Conservation (phyloP, 1,140 invertebrate genomes). For the Anoplolepis gracilipes region DNA sequence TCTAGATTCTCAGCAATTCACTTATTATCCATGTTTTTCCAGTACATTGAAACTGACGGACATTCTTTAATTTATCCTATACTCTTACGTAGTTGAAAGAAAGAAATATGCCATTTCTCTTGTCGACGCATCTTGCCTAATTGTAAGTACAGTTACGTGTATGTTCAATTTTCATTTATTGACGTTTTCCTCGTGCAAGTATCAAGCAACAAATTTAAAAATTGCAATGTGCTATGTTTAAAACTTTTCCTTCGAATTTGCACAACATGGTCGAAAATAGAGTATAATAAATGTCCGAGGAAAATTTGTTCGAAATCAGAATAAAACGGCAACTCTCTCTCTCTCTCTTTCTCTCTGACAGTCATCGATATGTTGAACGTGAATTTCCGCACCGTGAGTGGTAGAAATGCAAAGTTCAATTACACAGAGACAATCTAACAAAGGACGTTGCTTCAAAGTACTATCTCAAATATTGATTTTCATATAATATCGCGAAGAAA, state of each 20-base stretch:
- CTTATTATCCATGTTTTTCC: not conserved
- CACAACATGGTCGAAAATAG: slow-evolving; percentile 2
- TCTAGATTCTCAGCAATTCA: not conserved
- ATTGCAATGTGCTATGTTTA: not conserved
- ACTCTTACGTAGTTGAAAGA: not conserved
- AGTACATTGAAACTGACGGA: not conserved
- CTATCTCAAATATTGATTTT: slow-evolving; percentile 26
- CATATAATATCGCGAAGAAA: slow-evolving; percentile 23
- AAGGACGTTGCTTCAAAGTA: slow-evolving; percentile 24
- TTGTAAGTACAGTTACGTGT: not conserved
- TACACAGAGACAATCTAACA: slow-evolving; percentile 20
- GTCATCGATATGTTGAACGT: slow-evolving; percentile 28
- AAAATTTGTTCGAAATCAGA: slow-evolving; percentile 36
- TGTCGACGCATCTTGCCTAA: not conserved
- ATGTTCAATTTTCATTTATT: slow-evolving; percentile 19
- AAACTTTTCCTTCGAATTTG: slow-evolving; percentile 7
- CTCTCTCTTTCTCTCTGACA: too few species aligned
- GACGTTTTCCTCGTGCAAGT: not conserved
- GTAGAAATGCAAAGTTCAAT: slow-evolving; percentile 39
- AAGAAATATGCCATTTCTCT: not conserved
- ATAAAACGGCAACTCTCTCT: slow-evolving; percentile 2
- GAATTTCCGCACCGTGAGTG: slow-evolving; percentile 27
- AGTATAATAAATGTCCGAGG: slow-evolving; percentile 21
- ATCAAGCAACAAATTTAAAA: not conserved
- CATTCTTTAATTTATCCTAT: not conserved